phyloP scores from a whole-genome alignment of 2,113 vertebrate genomes.

The Gnathonemus echidnorhynchus region DNA sequence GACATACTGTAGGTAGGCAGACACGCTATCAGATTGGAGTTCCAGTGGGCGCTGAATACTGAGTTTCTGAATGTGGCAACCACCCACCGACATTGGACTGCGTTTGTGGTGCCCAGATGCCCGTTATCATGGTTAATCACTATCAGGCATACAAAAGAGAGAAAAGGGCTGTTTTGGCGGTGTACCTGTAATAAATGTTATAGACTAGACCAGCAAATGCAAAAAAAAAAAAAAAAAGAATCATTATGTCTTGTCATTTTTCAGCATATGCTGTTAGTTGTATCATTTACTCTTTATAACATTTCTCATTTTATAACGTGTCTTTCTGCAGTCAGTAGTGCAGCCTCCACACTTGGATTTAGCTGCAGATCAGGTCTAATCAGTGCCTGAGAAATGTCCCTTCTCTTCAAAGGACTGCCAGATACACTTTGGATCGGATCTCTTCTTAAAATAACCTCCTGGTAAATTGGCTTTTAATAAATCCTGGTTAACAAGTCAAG shows the following conservation, averaged over 20 bases:
- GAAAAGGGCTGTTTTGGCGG: not conserved
- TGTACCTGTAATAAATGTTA: not conserved
- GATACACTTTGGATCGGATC: not conserved
- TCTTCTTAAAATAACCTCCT: conserved; percentile 19
- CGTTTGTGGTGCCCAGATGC: not conserved
- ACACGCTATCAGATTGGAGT: not conserved
- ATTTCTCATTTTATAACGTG: not conserved
- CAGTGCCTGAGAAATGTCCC: not conserved
- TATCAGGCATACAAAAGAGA: not conserved
- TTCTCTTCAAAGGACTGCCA: not conserved
- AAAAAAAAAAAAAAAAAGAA: not conserved
- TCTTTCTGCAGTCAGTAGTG: not conserved
- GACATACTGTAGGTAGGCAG: not conserved
- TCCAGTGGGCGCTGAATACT: conserved; percentile 1
- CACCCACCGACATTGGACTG: conserved; percentile 15
- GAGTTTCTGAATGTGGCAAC: conserved; percentile 21
- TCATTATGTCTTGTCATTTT: not conserved
- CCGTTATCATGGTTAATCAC: conserved; percentile 23
- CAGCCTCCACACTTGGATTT: not conserved
- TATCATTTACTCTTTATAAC: not conserved
- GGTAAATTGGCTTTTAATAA: conserved; percentile 41
- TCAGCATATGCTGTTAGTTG: not conserved
- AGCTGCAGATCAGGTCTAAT: not conserved
- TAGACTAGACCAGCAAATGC: not conserved
- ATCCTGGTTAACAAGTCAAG: conserved; percentile 38